Evolutionary conservation across 1,140 invertebrate genomes (phyloP), one percentile per base, ranked within the genome.

Genomic region (Heterodera schachtii): DNA sequence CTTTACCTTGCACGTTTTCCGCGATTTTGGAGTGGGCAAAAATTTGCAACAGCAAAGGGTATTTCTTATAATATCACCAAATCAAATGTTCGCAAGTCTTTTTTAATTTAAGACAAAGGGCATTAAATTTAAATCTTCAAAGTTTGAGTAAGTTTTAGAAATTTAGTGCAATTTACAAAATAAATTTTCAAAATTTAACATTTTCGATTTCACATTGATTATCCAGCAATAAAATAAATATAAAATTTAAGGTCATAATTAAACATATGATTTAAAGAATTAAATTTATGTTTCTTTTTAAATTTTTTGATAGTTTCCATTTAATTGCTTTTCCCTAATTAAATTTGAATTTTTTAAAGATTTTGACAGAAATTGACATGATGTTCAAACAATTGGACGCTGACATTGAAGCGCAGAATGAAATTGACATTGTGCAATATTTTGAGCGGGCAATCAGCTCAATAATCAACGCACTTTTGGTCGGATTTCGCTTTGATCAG

Each of bases 21-120:
- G 84, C 44, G 81, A 85, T 84, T 86, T 85, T 81, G 84, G 84
- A 3, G 69, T 85, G 41, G 84, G 84, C n/a, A 85, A 83, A 43
- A 86, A 85, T 81, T 46, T 85, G n/a, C 84, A 85, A 83, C 71
- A 85, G 41, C 60, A 86, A 46, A 52, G 78, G 43, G 84, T 86
- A 31, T 31, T 31, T 31, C 4, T 31, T 19, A 1, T 47, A 31
- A 31, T 31, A 21, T 82, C 82, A 21, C 21, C 47, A 75, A 60
- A 11, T 57, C 66, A 21, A 69, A 80, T 44, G 44, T 16, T 43
- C 41, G 70, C n/a, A 81, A 31, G 31, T 31, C 31, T 31, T 31
- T 31, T 31, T 31, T 31, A 31, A 31, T 31, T 31, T 31, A 31
- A 31, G 31, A 31, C 31, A 31, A 31, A 31, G 31, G 31, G 0